A percentile compares a stretch with the other conserved stretches of the same genome.
Conservation (phyloP, 2,888 invertebrate genomes). For the Adelphocoris suturalis region DNA sequence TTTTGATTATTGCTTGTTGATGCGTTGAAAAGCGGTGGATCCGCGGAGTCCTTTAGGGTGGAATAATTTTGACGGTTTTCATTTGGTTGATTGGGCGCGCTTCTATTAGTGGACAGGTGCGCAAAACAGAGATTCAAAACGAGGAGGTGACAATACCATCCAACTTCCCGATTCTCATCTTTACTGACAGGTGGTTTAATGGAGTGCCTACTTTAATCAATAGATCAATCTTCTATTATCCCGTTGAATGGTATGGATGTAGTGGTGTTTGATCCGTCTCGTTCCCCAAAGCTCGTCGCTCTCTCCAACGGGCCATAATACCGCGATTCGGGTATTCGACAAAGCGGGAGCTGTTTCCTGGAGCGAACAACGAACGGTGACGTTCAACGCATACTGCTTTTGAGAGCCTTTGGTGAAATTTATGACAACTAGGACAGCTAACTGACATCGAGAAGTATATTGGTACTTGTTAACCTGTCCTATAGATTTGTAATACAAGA, state of each 20-base stretch:
- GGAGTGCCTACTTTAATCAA: slow-evolving; percentile 70
- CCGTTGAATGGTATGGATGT: slow-evolving; percentile 50
- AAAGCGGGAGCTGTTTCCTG: neutral
- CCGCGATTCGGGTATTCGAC: slow-evolving; percentile 7
- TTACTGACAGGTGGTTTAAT: slow-evolving; percentile 67
- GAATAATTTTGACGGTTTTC: slow-evolving; percentile 60
- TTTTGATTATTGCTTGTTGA: slow-evolving; percentile 48
- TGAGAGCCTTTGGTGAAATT: neutral
- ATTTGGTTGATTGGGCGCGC: slow-evolving; percentile 42
- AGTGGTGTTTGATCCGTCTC: slow-evolving; percentile 44
- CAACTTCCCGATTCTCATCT: slow-evolving; percentile 37
- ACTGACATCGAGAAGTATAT: slow-evolving; percentile 20
- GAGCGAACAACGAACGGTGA: slow-evolving; percentile 1
- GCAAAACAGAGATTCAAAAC: slow-evolving; percentile 56
- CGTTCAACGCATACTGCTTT: neutral
- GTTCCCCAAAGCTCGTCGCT: neutral
- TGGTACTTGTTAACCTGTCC: neutral
- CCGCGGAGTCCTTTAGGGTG: slow-evolving; percentile 46
- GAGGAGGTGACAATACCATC: neutral
- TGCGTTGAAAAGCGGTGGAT: slow-evolving; percentile 24
- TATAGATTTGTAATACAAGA: neutral
- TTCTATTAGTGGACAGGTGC: slow-evolving; percentile 59
- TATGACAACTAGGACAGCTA: slow-evolving; percentile 27
- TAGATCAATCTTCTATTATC: slow-evolving; percentile 70
- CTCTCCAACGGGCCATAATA: slow-evolving; percentile 10